Base-by-base conservation (phyloP, 2,113 vertebrate genomes). In the Cryptomyrus ogoouensis region DNA sequence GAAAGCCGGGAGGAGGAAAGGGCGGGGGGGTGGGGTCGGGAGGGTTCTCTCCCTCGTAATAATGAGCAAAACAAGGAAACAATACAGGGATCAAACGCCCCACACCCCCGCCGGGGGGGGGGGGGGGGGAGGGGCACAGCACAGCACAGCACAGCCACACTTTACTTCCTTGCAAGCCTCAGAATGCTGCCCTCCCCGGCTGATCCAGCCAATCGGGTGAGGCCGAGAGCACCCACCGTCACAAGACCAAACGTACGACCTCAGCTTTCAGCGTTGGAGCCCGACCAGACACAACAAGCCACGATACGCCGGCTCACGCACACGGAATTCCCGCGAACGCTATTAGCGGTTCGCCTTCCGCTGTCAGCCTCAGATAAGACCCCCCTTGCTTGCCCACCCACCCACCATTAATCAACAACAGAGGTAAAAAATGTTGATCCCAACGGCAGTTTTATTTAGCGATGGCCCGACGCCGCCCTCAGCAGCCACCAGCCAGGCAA, bases 211-310 rank as follows among this genome's bases (percentile, higher is more conserved):
- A 80, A 80, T 80, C 74, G 35, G 35, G 35, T 15, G 17, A 39
- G 35, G 15, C 35, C 0, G 15, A 80, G 35, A 39, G 13, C 5
- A 17, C 74, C 74, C 95, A 92, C 94, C 94, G 95, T 95, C 91
- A 90, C 96, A 96, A 96, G 95, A 97, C 95, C 95, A 95, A 96
- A 92, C 92, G 96, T 8, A 91, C 95, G 95, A 96, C 95, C 96
- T 94, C 94, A 95, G 95, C 94, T 94, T 92, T 92, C 94, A 96
- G 49, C 94, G 95, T 90, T 95, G 95, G 95, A 96, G 96, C 94
- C 96, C 93, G 95, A 96, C 93, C 96, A 98, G 97, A 98, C 96
- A 97, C 96, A 98, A 98, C 97, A 98, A 97, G 97, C 96, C 96
- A 91, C 96, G 95, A 1, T 19, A 92, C 94, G 92, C 94, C 93